A percentile compares a stretch with the other conserved stretches of the same genome.
These are phyloP conservation scores for Neosalanx taihuensis DNA, from an alignment of 2,797 vertebrate genomes.

Conservation along the genomic window DNA sequence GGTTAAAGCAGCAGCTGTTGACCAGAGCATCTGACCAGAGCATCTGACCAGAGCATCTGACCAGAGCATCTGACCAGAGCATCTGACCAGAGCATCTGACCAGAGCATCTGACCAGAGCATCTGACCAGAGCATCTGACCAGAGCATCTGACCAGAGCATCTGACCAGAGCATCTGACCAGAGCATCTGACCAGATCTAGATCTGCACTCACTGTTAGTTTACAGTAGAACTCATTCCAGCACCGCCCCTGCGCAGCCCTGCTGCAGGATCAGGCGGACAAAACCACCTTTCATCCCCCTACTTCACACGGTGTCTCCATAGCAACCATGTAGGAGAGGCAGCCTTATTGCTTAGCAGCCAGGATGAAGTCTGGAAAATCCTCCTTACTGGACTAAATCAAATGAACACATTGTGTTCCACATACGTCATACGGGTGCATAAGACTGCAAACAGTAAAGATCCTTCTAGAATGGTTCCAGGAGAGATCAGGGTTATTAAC, in stretches of 20 bases:
- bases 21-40: too few relatives aligned
- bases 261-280: neutral
- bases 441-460: too few relatives aligned
- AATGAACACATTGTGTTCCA: constrained; percentile 3
- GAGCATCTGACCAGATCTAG: neutral
- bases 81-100: too few relatives aligned
- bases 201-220: too few relatives aligned
- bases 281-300: neutral
- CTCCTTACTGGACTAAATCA: neutral
- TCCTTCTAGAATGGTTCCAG: too few relatives aligned
- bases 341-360: neutral
- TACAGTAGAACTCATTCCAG: too few relatives aligned
- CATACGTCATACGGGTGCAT: neutral
- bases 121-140: too few relatives aligned
- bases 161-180: neutral
- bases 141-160: too few relatives aligned
- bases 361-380: neutral
- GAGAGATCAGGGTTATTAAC: too few relatives aligned
- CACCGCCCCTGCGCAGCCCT: neutral
- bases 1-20: neutral
- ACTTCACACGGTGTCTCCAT: constrained; percentile 22
- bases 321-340: constrained; percentile 25
- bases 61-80: too few relatives aligned
- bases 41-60: too few relatives aligned
- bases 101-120: too few relatives aligned